Conservation (phyloP, 2,888 invertebrate genomes). For the Ophion costatus region DNA sequence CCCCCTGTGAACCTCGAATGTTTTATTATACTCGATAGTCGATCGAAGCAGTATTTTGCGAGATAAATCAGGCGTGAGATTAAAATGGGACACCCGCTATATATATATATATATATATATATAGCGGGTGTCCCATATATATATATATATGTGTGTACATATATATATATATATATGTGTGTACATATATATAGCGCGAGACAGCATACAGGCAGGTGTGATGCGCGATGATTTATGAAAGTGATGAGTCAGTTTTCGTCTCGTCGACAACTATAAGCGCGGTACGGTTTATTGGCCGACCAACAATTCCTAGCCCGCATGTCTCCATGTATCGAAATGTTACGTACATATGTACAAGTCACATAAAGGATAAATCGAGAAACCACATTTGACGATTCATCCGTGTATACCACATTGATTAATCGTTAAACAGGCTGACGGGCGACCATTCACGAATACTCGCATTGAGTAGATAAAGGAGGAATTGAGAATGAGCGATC, state of each 20-base stretch:
- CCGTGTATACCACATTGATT: not conserved
- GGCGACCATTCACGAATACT: too few relatives aligned
- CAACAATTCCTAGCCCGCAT: slow-evolving; percentile 10
- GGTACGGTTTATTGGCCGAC: slow-evolving; percentile 11
- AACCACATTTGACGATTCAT: not conserved
- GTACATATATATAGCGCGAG: not conserved
- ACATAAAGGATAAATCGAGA: not conserved
- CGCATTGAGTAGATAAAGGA: not conserved
- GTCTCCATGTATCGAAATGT: not conserved
- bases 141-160: too few relatives aligned
- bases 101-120: not conserved
- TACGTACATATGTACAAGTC: not conserved
- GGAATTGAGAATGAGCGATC: not conserved
- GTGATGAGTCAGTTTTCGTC: slow-evolving; percentile 63
- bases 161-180: not conserved
- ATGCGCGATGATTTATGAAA: slow-evolving; percentile 59
- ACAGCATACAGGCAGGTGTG: slow-evolving; percentile 27
- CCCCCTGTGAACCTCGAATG: too few relatives aligned
- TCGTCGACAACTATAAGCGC: slow-evolving; percentile 9
- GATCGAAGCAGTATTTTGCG: too few relatives aligned
- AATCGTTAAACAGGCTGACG: not conserved
- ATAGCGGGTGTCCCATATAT: too few relatives aligned
- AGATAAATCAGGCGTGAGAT: too few relatives aligned
- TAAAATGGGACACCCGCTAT: too few relatives aligned
- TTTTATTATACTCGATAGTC: too few relatives aligned